These are phyloP conservation scores for Hirtodrosophila histrioides DNA, from an alignment of 2,888 invertebrate genomes.

Conservation along the genomic window DNA sequence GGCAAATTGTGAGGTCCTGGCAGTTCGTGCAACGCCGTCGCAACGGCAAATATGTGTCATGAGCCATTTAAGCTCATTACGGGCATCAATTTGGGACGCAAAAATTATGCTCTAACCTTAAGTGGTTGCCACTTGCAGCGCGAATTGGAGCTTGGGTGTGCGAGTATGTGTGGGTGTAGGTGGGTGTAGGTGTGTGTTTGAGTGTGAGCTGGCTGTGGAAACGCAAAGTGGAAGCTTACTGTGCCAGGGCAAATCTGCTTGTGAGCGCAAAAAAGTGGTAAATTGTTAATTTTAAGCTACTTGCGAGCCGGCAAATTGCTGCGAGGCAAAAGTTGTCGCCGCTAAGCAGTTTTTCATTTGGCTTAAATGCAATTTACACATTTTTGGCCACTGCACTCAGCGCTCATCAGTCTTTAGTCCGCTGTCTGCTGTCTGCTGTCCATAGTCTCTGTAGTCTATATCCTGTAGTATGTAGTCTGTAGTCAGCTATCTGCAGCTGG, in stretches of 20 bases:
- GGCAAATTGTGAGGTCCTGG: conserved; percentile 32
- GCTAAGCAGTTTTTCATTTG: conserved; percentile 36
- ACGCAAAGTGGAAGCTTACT: conserved; percentile 1
- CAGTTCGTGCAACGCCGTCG: conserved; percentile 33
- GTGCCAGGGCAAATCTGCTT: conserved; percentile 50
- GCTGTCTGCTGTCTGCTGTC: too few relatives aligned
- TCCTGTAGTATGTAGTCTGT: background rate
- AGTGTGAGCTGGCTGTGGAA: background rate
- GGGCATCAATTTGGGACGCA: conserved; percentile 81
- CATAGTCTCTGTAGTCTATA: too few relatives aligned
- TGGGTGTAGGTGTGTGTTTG: conserved; percentile 1
- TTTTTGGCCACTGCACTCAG: background rate
- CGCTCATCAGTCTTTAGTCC: too few relatives aligned
- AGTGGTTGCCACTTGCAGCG: conserved; percentile 63
- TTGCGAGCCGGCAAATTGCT: conserved; percentile 41
- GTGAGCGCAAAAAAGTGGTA: conserved; percentile 66
- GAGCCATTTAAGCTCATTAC: conserved; percentile 83
- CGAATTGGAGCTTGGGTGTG: conserved; percentile 24
- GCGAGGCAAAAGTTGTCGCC: conserved; percentile 40
- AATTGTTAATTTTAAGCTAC: conserved; percentile 75
- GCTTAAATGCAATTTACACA: conserved; percentile 49
- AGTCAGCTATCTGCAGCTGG: conserved; percentile 16
- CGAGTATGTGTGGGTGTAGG: background rate
- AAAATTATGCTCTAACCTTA: conserved; percentile 76
- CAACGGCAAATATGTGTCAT: conserved; percentile 77